Conservation (phyloP, 92 coral and sea anemone genomes). For the Desmophyllum pertusum region DNA sequence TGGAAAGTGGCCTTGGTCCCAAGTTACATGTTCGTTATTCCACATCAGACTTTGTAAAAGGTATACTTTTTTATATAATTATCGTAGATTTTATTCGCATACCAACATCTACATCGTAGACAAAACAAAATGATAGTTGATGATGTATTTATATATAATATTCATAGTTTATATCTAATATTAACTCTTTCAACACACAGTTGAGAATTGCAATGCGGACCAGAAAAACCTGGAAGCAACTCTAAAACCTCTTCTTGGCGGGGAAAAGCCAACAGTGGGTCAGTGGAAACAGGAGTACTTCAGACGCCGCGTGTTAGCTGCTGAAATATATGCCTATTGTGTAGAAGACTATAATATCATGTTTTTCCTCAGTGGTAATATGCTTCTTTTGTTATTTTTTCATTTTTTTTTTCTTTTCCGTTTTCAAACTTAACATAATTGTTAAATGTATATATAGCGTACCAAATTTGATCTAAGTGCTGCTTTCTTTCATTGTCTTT, state of each 20-base stretch:
- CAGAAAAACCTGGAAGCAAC: too few species aligned
- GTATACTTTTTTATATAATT: too few species aligned
- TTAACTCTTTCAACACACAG: too few species aligned
- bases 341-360: constrained; percentile 29
- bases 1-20: constrained; percentile 1
- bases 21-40: background rate
- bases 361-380: constrained; percentile 23
- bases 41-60: background rate
- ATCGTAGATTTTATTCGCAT: too few species aligned
- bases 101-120: too few species aligned
- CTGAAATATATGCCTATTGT: constrained; percentile 22
- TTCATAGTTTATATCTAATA: too few species aligned
- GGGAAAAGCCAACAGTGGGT: too few species aligned
- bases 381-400: background rate
- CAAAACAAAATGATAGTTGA: too few species aligned
- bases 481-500: background rate
- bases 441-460: background rate
- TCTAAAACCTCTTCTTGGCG: too few species aligned
- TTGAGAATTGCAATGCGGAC: too few species aligned
- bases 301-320: constrained; percentile 23
- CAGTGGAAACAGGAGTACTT: constrained; percentile 41
- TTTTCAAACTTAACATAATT: background rate
- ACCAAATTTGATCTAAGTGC: background rate
- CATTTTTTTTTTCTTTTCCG: background rate
- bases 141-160: too few species aligned